phyloP scores from a whole-genome alignment of 2,888 invertebrate species.

The Cephus pulcher region DNA sequence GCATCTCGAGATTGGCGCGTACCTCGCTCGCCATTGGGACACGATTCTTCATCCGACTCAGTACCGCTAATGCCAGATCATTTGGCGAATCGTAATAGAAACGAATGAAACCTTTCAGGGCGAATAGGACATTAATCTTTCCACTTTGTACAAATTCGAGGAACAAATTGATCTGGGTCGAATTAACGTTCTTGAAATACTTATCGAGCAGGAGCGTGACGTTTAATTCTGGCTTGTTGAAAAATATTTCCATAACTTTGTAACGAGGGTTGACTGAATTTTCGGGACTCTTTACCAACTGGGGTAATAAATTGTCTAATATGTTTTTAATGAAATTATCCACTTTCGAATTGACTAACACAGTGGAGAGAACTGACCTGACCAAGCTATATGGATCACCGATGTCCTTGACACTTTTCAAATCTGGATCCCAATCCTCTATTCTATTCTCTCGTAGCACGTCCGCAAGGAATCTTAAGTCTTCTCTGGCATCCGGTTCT shows the following conservation, averaged over 20 bases:
- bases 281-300: constrained; percentile 4
- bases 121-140: constrained; percentile 26
- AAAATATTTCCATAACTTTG: constrained; percentile 23
- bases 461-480: constrained; percentile 31
- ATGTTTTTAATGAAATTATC: constrained; percentile 22
- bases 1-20: background rate
- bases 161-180: constrained; percentile 20
- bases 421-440: constrained; percentile 27
- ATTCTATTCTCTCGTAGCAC: constrained; percentile 28
- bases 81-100: constrained; percentile 32
- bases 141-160: constrained; percentile 23
- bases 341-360: constrained; percentile 18
- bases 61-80: constrained; percentile 27
- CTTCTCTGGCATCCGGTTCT: constrained; percentile 26
- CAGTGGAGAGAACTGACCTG: constrained; percentile 18
- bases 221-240: constrained; percentile 27
- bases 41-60: constrained; percentile 27
- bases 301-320: constrained; percentile 17
- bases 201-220: constrained; percentile 24
- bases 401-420: constrained; percentile 5
- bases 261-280: constrained; percentile 10
- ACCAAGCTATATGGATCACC: constrained; percentile 27
- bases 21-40: constrained; percentile 24
- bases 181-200: constrained; percentile 12
- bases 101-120: constrained; percentile 33